A percentile compares a stretch with the other conserved stretches of the same genome.
These are phyloP conservation scores for Thinocorus orbignyianus DNA, from an alignment of 2,113 vertebrate species.

Conservation along the genomic window DNA sequence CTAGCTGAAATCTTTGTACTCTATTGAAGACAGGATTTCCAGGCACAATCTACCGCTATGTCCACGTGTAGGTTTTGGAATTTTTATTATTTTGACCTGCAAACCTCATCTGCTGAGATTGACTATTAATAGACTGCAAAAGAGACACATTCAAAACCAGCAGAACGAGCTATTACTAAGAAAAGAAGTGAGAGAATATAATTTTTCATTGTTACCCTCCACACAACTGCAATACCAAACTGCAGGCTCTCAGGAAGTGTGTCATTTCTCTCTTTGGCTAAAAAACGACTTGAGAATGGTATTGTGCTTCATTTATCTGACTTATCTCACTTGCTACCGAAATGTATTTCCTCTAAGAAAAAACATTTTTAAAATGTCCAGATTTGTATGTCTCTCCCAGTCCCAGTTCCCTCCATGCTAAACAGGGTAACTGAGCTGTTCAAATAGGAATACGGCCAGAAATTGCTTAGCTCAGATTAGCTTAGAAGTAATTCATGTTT, in stretches of 20 bases:
- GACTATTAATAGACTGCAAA: neutral
- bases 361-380: neutral
- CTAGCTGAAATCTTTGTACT: neutral
- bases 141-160: neutral
- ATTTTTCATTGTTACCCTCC: neutral
- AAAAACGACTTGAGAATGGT: neutral
- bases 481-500: neutral
- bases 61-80: neutral
- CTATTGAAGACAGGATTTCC: neutral
- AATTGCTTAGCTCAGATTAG: neutral
- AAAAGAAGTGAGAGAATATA: neutral
- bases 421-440: neutral
- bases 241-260: neutral
- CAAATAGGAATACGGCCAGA: neutral
- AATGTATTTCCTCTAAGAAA: neutral
- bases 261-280: neutral
- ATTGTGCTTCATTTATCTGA: neutral
- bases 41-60: neutral
- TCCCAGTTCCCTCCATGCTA: neutral
- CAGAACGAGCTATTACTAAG: neutral
- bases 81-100: neutral
- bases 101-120: neutral
- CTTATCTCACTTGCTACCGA: neutral
- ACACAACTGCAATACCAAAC: neutral
- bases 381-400: neutral